phyloP scores from a whole-genome alignment of 1,140 invertebrate species.

The Neodiprion pinetum region DNA sequence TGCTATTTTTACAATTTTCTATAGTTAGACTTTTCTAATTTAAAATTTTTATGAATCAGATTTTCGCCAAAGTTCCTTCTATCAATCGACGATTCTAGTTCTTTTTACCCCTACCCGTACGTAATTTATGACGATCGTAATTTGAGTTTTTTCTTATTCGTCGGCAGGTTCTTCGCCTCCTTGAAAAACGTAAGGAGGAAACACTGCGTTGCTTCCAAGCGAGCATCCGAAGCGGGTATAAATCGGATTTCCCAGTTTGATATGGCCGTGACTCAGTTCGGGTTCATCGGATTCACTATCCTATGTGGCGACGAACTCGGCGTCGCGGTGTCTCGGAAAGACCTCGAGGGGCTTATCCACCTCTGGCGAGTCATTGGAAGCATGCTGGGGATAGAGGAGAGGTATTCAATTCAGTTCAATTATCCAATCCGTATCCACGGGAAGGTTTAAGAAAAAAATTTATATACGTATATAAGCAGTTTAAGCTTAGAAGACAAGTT shows the following conservation, averaged over 20 bases:
- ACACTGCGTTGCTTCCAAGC: constrained; percentile 67
- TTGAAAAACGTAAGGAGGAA: constrained; percentile 70
- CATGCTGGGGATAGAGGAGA: constrained; percentile 82
- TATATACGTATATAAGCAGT: no score
- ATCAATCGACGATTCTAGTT: no score
- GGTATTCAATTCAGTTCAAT: constrained; percentile 52
- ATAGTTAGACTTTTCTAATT: no score
- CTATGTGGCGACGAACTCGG: constrained; percentile 72
- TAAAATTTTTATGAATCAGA: no score
- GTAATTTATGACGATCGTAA: no score
- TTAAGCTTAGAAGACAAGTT: no score
- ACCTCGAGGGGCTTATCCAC: constrained; percentile 80
- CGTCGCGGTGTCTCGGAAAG: constrained; percentile 63
- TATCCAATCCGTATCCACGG: no score
- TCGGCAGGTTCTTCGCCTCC: constrained; percentile 63
- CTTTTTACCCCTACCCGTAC: no score
- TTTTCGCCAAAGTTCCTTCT: no score
- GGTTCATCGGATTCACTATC: constrained; percentile 82
- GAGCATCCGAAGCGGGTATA: constrained; percentile 59
- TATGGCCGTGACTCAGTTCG: constrained; percentile 84
- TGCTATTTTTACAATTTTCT: no score
- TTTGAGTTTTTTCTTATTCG: no score
- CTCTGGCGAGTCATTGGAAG: constrained; percentile 85
- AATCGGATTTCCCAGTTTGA: constrained; percentile 71
- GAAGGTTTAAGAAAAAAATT: no score